Base-by-base conservation (phyloP, 1,140 invertebrate genomes). In the Anagrus nilaparvatae region DNA sequence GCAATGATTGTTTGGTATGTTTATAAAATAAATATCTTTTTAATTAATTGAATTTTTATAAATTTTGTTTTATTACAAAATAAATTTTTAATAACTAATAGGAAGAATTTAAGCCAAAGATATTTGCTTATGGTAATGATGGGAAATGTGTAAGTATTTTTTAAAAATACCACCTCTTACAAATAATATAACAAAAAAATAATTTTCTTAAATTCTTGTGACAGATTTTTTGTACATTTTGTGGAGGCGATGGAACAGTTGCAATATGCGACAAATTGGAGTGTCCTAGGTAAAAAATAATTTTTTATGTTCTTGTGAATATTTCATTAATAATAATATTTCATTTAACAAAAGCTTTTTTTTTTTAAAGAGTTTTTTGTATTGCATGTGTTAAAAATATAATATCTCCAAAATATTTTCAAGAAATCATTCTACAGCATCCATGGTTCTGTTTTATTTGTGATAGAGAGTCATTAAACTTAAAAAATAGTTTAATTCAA, bases 361-460 rank as follows among this genome's bases (percentile, higher is more conserved):
- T n/a, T 25, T 33, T 28, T n/a, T 35, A 30, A 30, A 63, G 62
- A 29, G 61, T 63, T 19, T 65, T 55, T 24, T 66, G 62, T 25
- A 56, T 51, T 3, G 54, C 56, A n/a, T 66, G 62, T 40, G 34
- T 63, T 23, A 63, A 63, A 27, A 54, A 60, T 36, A 41, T 66
- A 29, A 46, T 66, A 5, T 52, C 50, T 23, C 60, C 59, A 16
- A 34, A 52, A n/a, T 33, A 32, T 9, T 64, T 54, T 33, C 45
- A 57, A 6, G 39, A 58, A 21, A 54, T 65, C 25, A 40, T 63
- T 7, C 32, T 46, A 4, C 47, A 54, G 23, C 58, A 65, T 48
- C 56, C 58, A 12, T 65, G 61, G 60, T 35, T 49, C 6, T 65
- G 63, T 32, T 62, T 62, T 30, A 47, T 65, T 8, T 65, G 63